A percentile compares a stretch with the other conserved stretches of the same genome.
Evolutionary conservation across 2,113 vertebrate genomes (phyloP).

Genomic region (Hyaena hyaena): DNA sequence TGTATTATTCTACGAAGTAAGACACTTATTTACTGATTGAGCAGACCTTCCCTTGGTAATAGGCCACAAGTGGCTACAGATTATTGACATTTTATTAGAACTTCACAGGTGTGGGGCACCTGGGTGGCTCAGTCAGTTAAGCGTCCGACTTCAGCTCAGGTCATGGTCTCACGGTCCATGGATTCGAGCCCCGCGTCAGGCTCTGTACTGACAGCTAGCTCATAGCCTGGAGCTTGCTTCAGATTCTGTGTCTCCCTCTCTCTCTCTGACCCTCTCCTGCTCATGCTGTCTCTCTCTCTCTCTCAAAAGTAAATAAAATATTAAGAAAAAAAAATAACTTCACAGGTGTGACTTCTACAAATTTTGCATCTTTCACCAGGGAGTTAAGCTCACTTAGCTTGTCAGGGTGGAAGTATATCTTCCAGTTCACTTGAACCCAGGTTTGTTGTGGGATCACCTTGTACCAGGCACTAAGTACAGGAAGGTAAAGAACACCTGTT

Average conservation of each 20-base stretch:
- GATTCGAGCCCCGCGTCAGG: too few relatives aligned
- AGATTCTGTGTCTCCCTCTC: too few relatives aligned
- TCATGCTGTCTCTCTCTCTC: too few relatives aligned
- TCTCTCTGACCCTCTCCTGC: too few relatives aligned
- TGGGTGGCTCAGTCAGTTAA: too few relatives aligned
- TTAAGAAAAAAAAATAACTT: background rate
- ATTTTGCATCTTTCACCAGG: background rate
- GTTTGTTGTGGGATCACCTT: background rate
- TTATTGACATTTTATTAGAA: background rate
- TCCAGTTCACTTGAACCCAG: background rate
- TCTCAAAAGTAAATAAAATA: too few relatives aligned
- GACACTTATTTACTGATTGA: background rate
- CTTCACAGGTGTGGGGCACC: background rate
- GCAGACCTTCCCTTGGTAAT: background rate
- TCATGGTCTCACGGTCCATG: too few relatives aligned
- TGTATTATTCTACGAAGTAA: background rate
- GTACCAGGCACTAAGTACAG: background rate
- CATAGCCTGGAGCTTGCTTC: too few relatives aligned
- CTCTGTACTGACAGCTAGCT: too few relatives aligned
- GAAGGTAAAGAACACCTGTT: background rate
- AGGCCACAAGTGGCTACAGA: background rate
- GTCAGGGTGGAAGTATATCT: background rate
- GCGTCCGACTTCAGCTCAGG: too few relatives aligned
- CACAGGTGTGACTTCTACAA: background rate
- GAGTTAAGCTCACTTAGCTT: background rate